Conservation (phyloP, 2,888 invertebrate species). For the Diarsia rubi region DNA sequence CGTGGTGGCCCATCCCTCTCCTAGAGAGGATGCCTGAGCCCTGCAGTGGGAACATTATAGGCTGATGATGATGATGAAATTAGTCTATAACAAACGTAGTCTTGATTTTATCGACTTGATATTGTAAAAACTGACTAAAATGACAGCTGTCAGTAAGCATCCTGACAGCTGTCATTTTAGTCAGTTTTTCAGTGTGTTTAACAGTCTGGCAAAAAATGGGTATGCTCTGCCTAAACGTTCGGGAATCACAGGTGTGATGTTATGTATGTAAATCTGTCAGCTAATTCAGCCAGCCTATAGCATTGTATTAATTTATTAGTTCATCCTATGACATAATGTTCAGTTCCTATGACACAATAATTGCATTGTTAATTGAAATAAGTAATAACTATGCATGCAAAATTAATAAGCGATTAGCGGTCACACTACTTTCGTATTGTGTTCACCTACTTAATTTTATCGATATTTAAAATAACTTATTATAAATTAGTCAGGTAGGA, state of each 20-base stretch:
- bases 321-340: background rate
- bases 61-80: too few species aligned
- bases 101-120: too few species aligned
- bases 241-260: too few species aligned
- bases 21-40: too few species aligned
- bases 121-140: too few species aligned
- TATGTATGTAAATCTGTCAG: background rate
- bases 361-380: background rate
- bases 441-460: background rate
- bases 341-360: background rate
- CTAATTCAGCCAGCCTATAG: background rate
- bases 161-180: too few species aligned
- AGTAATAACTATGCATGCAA: background rate
- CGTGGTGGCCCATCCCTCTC: too few species aligned
- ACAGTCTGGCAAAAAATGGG: too few species aligned
- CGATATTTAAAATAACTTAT: background rate
- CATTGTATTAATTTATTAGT: conserved; percentile 1
- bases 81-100: background rate
- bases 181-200: too few species aligned
- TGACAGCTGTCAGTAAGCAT: too few species aligned
- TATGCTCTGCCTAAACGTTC: too few species aligned
- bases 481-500: background rate
- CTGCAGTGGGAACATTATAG: too few species aligned
- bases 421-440: background rate
- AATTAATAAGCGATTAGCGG: background rate